Percentiles rank a stretch among this genome's conserved stretches.
phyloP scores from a whole-genome alignment of 2,888 invertebrate genomes.

The Rutpela maculata region DNA sequence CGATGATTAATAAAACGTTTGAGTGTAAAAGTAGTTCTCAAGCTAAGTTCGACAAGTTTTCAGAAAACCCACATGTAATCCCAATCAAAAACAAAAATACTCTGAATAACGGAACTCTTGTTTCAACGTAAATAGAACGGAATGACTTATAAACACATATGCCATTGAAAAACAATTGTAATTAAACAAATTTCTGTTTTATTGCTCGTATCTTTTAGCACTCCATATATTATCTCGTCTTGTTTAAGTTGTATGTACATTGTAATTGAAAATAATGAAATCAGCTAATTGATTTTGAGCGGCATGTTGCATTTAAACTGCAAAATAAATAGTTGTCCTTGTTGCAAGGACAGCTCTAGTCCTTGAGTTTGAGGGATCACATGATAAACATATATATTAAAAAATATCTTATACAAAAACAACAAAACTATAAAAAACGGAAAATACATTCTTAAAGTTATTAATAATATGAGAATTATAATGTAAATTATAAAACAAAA shows the following conservation, averaged over 20 bases:
- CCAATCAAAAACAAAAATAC: neutral
- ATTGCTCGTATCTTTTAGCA: conserved; percentile 31
- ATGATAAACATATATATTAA: too few relatives aligned
- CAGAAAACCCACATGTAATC: neutral
- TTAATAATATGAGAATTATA: too few relatives aligned
- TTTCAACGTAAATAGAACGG: neutral
- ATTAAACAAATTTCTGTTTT: conserved; percentile 33
- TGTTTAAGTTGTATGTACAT: neutral
- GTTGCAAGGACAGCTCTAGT: too few relatives aligned
- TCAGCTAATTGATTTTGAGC: neutral
- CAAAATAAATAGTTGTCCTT: too few relatives aligned
- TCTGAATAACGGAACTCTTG: conserved; percentile 2
- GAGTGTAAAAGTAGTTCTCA: neutral
- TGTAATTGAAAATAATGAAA: neutral
- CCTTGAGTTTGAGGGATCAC: too few relatives aligned
- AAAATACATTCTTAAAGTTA: too few relatives aligned
- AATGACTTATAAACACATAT: conserved; percentile 19
- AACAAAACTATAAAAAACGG: too few relatives aligned
- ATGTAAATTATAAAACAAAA: too few relatives aligned
- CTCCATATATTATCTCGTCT: conserved; percentile 10
- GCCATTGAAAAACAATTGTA: conserved; percentile 30
- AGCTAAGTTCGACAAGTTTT: neutral
- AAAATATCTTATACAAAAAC: too few relatives aligned
- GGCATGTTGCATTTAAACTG: neutral
- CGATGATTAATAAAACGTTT: too few relatives aligned